Base-by-base conservation (phyloP, 2,888 invertebrate genomes). In the Nephrotoma appendiculata region DNA sequence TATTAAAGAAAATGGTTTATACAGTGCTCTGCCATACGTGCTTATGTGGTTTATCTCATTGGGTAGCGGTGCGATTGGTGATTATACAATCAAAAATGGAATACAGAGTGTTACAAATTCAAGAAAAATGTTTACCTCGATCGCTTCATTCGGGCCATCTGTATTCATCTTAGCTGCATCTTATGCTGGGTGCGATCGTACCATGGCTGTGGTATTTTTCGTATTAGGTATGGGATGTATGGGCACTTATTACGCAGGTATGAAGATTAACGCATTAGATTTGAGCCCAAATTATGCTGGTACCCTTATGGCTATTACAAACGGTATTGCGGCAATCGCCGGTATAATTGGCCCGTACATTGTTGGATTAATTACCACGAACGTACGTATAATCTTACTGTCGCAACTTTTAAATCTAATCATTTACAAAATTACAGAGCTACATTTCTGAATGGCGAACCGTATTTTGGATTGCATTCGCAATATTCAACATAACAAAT, bases 401-500 rank as follows among this genome's bases (percentile, higher is more conserved):
- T 31, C 2, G 31, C 2, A 31, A 11, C 3, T 9, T 71, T 71
- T 31, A 71, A 31, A 71, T 31, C 15, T 71, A 57, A 15, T 57
- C 52, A 31, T 31, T 71, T 71, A 11, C 4, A 9, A 42, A 5
- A 19, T 83, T 83, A 85, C 90, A 94, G 94, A 93, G 94, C 85
- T 93, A 93, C 0, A 89, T 95, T 6, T 90, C 91, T 31, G 94
- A 96, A 92, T 97, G 97, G 97, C 93, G 95, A 41, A 89, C 93
- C 0, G 96, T 97, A 0, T 97, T 97, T 90, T 96, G 96, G 95
- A 94, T 97, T 52, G 94, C 96, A 71, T 93, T 96, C 6, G 94
- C 90, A 0, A 93, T 96, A 2, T 93, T 96, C 87, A 90, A 94
- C 0, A 87, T 93, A 0, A 95, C 96, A 1, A 96, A 96, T 89